Evolutionary conservation across 2,888 invertebrate genomes (phyloP), one percentile per base, ranked within the genome.

Genomic region (Macaria notata): DNA sequence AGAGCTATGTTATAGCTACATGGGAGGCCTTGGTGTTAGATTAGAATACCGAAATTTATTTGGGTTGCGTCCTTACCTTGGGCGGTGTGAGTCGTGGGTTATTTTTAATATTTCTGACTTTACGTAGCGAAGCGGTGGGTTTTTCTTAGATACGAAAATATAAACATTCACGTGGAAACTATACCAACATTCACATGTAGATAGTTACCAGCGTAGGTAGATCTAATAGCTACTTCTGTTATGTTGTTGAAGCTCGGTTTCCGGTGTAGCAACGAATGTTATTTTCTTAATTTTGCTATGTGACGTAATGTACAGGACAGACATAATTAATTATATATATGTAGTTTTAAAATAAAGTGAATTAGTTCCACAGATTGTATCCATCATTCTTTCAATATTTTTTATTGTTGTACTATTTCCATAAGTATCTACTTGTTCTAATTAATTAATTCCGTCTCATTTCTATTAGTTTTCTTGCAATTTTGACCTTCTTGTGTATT

Each of bases 51-150:
- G 75, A 74, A 36, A 80, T 79, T 78, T 78, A 88, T 87, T 81
- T 86, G 76, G 81, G 83, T 80, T 81, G 73, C 83, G 87, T 84
- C 82, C 81, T 88, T 84, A 79, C 91, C 90, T 90, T 90, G 90
- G 82, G 75, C 78, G 68, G 70, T 70, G 72, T 82, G 85, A 87
- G 80, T 78, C 79, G 81, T 62, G 63, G 73, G 85, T 83, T 90
- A 90, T 91, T 91, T 89, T 86, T 82, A 75, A 79, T 74, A 79
- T 75, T 79, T 76, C 66, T 69, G 73, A 75, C 73, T 80, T 81
- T 71, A 70, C 72, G 70, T 66, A 68, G 70, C 71, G 72, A 72
- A 68, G 69, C 68, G 59, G 54, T 57, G 56, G 70, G 68, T 75
- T 74, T 73, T 74, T 73, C 58, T 62, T 61, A 69, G 61, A 65